Conservation (phyloP, 2,113 vertebrate genomes). For the Numenius arquata region DNA sequence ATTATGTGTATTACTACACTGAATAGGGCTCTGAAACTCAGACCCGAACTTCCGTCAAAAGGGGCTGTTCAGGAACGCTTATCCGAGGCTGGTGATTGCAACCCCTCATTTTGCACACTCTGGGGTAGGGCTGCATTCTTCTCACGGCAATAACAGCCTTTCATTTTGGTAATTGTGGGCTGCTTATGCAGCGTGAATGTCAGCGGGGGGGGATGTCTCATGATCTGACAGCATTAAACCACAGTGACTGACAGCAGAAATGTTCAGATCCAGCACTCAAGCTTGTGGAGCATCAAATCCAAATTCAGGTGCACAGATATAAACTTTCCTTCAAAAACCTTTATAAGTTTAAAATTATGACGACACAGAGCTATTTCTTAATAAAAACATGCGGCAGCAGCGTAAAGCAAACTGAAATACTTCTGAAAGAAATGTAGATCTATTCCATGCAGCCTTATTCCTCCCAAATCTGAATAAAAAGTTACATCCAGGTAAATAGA, state of each 20-base stretch:
- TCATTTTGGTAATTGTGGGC: background rate
- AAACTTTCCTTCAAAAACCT: background rate
- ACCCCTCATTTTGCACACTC: background rate
- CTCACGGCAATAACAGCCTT: background rate
- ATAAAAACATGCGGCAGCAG: background rate
- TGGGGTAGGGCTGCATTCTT: background rate
- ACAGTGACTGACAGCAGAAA: background rate
- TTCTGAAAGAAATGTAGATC: background rate
- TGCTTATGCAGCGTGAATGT: background rate
- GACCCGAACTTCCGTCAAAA: background rate
- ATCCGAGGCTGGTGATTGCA: background rate
- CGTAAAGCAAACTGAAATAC: background rate
- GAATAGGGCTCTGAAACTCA: conserved; percentile 34
- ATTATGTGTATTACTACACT: conserved; percentile 27
- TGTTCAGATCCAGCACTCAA: background rate
- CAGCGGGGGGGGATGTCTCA: background rate
- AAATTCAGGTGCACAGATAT: fast-evolving
- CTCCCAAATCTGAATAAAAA: background rate
- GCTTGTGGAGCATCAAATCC: background rate
- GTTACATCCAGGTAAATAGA: background rate
- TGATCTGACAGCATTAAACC: background rate
- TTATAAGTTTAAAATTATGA: background rate
- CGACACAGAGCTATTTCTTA: background rate
- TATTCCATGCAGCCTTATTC: fast-evolving
- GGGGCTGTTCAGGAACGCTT: background rate